Conservation (phyloP, 2,113 vertebrate genomes). For the Microtus oregoni region DNA sequence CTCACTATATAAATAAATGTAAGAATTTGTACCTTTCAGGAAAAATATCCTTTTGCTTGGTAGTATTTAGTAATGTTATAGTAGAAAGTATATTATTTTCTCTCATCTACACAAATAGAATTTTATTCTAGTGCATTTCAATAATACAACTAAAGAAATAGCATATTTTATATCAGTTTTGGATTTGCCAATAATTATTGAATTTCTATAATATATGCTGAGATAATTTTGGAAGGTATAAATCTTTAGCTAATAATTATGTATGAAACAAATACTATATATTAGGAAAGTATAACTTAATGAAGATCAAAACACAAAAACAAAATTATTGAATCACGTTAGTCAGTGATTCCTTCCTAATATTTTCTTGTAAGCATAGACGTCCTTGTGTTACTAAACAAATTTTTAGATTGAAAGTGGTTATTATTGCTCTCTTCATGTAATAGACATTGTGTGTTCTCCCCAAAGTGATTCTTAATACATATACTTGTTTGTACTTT, state of each 20-base stretch:
- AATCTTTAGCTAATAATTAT: not conserved
- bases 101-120: not conserved
- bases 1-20: not conserved
- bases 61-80: not conserved
- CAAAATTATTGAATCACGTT: not conserved
- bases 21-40: not conserved
- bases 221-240: not conserved
- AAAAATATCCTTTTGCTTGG: not conserved
- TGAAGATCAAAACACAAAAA: not conserved
- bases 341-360: not conserved
- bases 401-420: not conserved
- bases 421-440: not conserved
- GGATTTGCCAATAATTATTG: not conserved
- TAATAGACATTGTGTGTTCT: not conserved
- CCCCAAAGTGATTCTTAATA: not conserved
- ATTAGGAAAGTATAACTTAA: not conserved
- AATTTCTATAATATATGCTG: not conserved
- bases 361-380: not conserved
- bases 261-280: not conserved
- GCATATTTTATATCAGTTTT: not conserved
- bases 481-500: not conserved
- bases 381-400: not conserved
- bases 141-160: not conserved
- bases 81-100: not conserved
- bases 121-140: not conserved